A percentile compares a stretch with the other conserved stretches of the same genome.
Evolutionary conservation across 2,888 invertebrate genomes (phyloP).

Genomic region (Sarcophaga carnaria): DNA sequence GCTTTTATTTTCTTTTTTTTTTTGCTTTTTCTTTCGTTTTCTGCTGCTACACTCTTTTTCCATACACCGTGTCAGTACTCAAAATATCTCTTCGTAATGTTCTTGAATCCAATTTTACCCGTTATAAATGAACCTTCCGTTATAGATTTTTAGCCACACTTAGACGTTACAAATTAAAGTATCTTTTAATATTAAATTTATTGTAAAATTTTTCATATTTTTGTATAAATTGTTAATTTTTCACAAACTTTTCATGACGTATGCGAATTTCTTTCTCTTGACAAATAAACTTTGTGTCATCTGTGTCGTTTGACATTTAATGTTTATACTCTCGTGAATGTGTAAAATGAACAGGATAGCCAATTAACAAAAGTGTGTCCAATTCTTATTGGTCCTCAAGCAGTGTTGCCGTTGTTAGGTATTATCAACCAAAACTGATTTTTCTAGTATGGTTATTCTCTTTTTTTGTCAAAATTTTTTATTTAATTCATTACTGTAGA

Average conservation of each 20-base stretch:
- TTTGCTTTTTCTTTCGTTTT: conserved; percentile 24
- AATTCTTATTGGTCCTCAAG: neutral
- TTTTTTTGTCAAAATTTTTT: too few relatives aligned
- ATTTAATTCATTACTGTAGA: too few relatives aligned
- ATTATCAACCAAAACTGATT: too few relatives aligned
- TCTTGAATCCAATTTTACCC: conserved; percentile 26
- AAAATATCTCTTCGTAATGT: neutral
- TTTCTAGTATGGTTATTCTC: too few relatives aligned
- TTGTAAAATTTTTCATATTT: conserved; percentile 56
- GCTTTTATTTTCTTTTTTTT: conserved; percentile 38
- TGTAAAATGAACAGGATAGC: neutral
- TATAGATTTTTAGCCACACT: conserved; percentile 17
- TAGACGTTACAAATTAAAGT: conserved; percentile 30
- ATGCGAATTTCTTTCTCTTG: conserved; percentile 60
- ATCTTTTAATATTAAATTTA: conserved; percentile 39
- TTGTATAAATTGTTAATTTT: conserved; percentile 60
- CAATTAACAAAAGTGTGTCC: neutral
- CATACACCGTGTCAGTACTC: conserved; percentile 22
- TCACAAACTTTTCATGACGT: conserved; percentile 70
- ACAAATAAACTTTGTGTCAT: conserved; percentile 64
- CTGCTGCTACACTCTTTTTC: conserved; percentile 42
- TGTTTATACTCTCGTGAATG: conserved; percentile 23
- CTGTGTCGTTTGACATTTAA: conserved; percentile 58
- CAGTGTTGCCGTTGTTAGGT: neutral
- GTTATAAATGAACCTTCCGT: conserved; percentile 1